These are phyloP conservation scores for Colletes collaris DNA, from an alignment of 2,888 invertebrate species.

Conservation along the genomic window DNA sequence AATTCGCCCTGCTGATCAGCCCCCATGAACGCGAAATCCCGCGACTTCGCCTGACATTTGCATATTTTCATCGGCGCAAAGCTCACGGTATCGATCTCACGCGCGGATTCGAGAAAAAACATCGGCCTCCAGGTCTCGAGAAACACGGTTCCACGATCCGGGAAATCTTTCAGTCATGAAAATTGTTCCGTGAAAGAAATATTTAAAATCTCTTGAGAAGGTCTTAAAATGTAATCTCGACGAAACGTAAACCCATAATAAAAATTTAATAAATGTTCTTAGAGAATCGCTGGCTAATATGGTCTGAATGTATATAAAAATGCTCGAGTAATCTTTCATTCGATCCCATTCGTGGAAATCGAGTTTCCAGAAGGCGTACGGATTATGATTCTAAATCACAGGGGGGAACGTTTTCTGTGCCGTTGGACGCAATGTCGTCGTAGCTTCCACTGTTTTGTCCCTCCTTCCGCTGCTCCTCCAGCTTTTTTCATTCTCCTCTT, in stretches of 20 bases:
- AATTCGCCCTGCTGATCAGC: conserved; percentile 20
- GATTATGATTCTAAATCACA: conserved; percentile 54
- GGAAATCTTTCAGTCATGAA: no score
- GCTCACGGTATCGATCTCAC: conserved; percentile 8
- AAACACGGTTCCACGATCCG: not conserved
- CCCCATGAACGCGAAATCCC: conserved; percentile 26
- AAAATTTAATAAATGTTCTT: no score
- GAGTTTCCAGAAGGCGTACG: conserved; percentile 32
- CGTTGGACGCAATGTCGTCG: conserved; percentile 46
- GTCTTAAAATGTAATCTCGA: no score
- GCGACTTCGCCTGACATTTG: conserved; percentile 26
- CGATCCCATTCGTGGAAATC: conserved; percentile 10
- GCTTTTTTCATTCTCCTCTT: conserved; percentile 19
- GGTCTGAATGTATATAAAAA: no score
- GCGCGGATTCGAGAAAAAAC: not conserved
- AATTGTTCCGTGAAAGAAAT: no score
- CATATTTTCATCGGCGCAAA: conserved; percentile 16
- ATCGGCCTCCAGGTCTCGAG: not conserved
- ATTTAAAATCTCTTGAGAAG: no score
- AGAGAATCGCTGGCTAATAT: no score
- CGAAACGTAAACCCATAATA: no score
- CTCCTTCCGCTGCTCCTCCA: not conserved
- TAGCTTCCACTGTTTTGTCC: conserved; percentile 39
- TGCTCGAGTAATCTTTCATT: not conserved
- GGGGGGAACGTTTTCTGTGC: conserved; percentile 36